Evolutionary conservation across 1,140 invertebrate genomes (phyloP).

Genomic region (Hypsibius dujardini): DNA sequence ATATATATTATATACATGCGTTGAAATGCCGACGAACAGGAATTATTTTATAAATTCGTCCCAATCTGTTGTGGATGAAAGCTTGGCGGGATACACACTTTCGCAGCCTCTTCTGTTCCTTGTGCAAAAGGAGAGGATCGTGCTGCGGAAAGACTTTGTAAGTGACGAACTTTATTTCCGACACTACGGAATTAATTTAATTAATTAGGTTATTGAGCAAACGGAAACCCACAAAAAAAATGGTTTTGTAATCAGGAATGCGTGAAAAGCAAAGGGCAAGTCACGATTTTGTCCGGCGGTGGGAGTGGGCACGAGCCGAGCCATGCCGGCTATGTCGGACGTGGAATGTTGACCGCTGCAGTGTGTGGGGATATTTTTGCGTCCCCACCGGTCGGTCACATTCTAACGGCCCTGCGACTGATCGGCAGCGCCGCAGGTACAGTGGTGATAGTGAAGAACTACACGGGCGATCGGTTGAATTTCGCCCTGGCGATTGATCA

Average conservation of each 20-base stretch:
- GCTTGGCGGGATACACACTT: too few relatives aligned
- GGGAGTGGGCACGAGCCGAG: slow-evolving; percentile 68
- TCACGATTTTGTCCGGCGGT: slow-evolving; percentile 51
- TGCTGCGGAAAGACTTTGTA: neutral
- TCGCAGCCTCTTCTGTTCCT: too few relatives aligned
- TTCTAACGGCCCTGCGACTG: slow-evolving; percentile 46
- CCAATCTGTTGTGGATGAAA: too few relatives aligned
- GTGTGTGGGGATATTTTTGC: slow-evolving; percentile 58
- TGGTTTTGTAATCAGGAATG: slow-evolving; percentile 31
- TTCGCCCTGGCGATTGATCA: slow-evolving; percentile 62
- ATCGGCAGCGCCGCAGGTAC: slow-evolving; percentile 45
- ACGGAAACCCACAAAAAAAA: too few relatives aligned
- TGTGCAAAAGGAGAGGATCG: too few relatives aligned
- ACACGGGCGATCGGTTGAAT: slow-evolving; percentile 68
- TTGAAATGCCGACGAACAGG: too few relatives aligned
- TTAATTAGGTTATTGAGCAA: too few relatives aligned
- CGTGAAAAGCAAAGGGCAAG: slow-evolving; percentile 37
- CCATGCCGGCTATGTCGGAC: slow-evolving; percentile 54
- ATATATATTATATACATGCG: too few relatives aligned
- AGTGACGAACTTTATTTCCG: too few relatives aligned
- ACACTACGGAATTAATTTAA: too few relatives aligned
- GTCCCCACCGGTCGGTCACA: slow-evolving; percentile 50
- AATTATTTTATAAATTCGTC: too few relatives aligned
- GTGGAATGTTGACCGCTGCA: slow-evolving; percentile 53
- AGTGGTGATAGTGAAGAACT: slow-evolving; percentile 58